Evolutionary conservation across 2,797 vertebrate species (phyloP), one percentile per base, ranked within the genome.

Genomic region (Sebastes trivittatus): DNA sequence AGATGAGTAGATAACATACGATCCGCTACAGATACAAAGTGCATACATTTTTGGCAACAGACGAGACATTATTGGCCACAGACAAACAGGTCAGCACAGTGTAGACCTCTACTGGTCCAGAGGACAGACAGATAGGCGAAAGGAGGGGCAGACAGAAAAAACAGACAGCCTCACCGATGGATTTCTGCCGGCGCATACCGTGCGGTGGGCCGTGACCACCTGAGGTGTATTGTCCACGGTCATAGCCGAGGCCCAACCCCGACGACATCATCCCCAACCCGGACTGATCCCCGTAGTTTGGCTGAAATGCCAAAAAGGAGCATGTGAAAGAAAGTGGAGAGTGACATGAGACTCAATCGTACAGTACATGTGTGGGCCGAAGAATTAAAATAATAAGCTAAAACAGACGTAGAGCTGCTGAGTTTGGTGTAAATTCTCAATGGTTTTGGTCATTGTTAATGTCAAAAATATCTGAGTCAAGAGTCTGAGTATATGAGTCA

Each of bases 171-270:
- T 97, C 96, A 98, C 97, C 97, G 84, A 98, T 97, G 77, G 97
- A 98, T 87, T 98, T 98, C 92, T 98, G 97, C 84, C 97, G 96
- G 92, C 97, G 95, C 96, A 98, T 97, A 92, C 97, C 96, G 87
- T 97, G 97, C 76, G 88, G 96, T 52, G 96, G 95, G 64, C 90
- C 96, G 54, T 96, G 96, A 38, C 36, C 36, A 52, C 96, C 95
- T 66, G 97, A 96, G 83, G 95, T 90, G 88, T 95, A 98, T 29
- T 97, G 96, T 46, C 96, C 96, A 22, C 97, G 96, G 61, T 97
- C 97, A 5, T 96, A 98, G 75, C 96, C 95, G 7, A 97, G 91
- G 75, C 96, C 96, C 84, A 95, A 66, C 85, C 95, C 95, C 0
- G 96, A 93, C 5, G 96, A 90, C 72, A 94, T 90, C 92, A 95